A percentile compares a stretch with the other conserved stretches of the same genome.
Conservation (phyloP, 2,113 vertebrate genomes). For the Dicentrarchus labrax region DNA sequence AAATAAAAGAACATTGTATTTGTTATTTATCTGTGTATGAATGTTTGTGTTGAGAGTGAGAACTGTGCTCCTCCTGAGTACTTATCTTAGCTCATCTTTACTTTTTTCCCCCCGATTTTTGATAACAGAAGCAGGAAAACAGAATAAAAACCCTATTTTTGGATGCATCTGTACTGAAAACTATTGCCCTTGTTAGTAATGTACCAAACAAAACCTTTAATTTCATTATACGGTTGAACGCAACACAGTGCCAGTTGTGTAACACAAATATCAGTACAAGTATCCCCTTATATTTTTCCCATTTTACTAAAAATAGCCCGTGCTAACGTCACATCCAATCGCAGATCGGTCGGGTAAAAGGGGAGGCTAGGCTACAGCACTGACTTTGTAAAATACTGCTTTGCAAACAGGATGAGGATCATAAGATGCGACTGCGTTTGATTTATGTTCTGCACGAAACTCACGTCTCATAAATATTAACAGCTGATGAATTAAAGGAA, state of each 20-base stretch:
- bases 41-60: background rate
- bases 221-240: background rate
- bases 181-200: background rate
- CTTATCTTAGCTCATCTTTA: background rate
- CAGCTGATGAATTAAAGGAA: constrained; percentile 5
- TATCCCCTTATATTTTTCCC: constrained; percentile 76
- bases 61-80: background rate
- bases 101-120: no score
- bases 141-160: background rate
- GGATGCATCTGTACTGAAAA: background rate
- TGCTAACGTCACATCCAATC: constrained; percentile 82
- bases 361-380: constrained; percentile 50
- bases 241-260: background rate
- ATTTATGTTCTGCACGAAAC: background rate
- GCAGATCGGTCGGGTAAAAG: constrained; percentile 59
- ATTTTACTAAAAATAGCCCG: constrained; percentile 85
- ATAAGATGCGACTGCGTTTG: background rate
- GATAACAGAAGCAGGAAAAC: background rate
- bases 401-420: background rate
- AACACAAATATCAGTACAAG: constrained; percentile 46
- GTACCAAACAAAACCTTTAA: background rate
- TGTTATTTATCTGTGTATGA: constrained; percentile 48
- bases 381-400: constrained; percentile 11
- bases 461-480: background rate
- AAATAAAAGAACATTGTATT: constrained; percentile 77